A percentile compares a stretch with the other conserved stretches of the same genome.
Conservation (phyloP, 2,888 invertebrate species). For the Blera fallax region DNA sequence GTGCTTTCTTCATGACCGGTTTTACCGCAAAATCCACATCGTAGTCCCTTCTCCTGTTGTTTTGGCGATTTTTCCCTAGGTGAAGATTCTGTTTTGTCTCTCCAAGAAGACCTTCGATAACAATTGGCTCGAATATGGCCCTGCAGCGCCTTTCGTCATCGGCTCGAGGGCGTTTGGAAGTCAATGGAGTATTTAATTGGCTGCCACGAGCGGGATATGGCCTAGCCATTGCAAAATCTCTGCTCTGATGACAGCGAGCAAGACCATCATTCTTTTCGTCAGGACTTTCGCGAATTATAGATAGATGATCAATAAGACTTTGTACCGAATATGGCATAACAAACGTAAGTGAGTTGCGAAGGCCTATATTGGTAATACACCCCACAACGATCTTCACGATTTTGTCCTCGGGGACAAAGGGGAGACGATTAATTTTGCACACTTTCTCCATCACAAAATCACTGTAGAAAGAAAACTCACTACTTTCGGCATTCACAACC, state of each 20-base stretch:
- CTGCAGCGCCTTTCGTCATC: slow-evolving; percentile 36
- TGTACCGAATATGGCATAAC: neutral
- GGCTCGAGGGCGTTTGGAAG: neutral
- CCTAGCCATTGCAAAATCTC: neutral
- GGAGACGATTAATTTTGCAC: neutral
- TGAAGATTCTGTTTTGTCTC: neutral
- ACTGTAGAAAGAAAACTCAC: neutral
- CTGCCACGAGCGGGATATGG: neutral
- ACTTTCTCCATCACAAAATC: neutral
- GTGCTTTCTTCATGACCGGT: slow-evolving; percentile 52
- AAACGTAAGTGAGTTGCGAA: neutral
- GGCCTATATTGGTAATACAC: neutral
- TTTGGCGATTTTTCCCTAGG: neutral
- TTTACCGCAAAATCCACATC: slow-evolving; percentile 47
- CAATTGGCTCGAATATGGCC: slow-evolving; percentile 47
- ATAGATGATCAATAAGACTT: neutral
- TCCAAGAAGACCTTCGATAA: neutral
- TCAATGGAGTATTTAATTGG: neutral
- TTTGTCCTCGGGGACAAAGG: too few relatives aligned
- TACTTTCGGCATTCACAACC: slow-evolving; percentile 46
- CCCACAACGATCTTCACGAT: neutral
- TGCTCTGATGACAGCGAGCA: neutral
- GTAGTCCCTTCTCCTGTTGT: neutral
- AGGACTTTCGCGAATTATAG: neutral
- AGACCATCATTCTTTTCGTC: neutral